Base-by-base conservation (phyloP, 2,888 invertebrate genomes). In the Silvanus unidentatus region DNA sequence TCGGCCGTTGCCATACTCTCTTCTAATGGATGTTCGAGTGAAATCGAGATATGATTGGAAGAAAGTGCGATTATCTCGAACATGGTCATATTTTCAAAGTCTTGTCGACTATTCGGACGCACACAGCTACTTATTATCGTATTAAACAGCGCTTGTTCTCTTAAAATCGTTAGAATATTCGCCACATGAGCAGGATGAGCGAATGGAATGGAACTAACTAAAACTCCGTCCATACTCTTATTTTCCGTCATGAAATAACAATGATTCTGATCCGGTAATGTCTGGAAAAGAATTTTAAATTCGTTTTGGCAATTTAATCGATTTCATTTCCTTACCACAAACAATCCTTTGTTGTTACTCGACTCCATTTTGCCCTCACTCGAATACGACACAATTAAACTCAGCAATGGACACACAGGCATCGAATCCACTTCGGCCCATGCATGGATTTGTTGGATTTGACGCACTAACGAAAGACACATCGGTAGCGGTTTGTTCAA, bases 1-100 rank as follows among this genome's bases (percentile, higher is more conserved):
- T 96, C 95, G 10, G 90, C 88, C 0, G 95, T 94, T 1, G 93
- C 90, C 82, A 96, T 86, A 49, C 89, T 87, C 69, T 94, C 94
- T 64, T 93, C 92, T 13, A 86, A 75, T 0, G 96, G 95, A 74
- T 96, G 94, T 67, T 95, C 94, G 64, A 97, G 80, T 6, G 91
- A 87, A 13, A 97, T 84, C 8, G 89, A 88, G 52, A 97, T 82
- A 69, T 91, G 90, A 50, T 88, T 88, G 77, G 91, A 87, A 0
- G 93, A 92, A 28, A 93, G 74, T 2, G 94, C 90, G 59, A 86
- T 90, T 57, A 96, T 83, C 74, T 97, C 96, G 67, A 96, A 86
- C 78, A 94, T 92, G n/a, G 88, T 79, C 55, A 86, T 81, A 58
- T 75, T 80, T 57, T 88, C 87, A 37, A 83, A 70, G 66, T 88